Evolutionary conservation across 2,113 vertebrate species (phyloP).

Genomic region (Pachyramphus minor): DNA sequence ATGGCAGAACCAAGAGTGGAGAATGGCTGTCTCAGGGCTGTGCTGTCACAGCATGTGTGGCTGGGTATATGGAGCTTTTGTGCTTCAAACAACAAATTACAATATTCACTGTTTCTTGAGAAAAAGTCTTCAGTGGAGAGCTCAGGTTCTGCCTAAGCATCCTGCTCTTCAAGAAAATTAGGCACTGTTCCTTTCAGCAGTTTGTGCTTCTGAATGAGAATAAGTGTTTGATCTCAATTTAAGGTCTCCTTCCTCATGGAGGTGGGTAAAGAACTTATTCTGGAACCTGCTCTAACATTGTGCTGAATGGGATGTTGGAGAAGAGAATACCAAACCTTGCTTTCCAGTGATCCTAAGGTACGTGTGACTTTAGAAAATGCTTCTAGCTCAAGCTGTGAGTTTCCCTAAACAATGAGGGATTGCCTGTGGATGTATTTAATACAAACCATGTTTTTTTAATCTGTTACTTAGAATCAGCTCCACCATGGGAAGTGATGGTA

Average conservation of each 20-base stretch:
- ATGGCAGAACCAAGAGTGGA: neutral
- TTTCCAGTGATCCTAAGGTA: neutral
- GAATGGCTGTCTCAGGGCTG: neutral
- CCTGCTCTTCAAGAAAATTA: neutral
- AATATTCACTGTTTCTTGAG: neutral
- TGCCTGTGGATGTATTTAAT: neutral
- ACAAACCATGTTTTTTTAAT: neutral
- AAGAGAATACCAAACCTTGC: neutral
- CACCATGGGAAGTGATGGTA: neutral
- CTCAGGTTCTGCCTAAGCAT: neutral
- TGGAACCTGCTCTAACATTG: neutral
- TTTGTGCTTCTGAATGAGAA: neutral
- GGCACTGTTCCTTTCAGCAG: neutral
- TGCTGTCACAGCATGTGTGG: neutral
- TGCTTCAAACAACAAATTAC: neutral
- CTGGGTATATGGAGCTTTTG: neutral
- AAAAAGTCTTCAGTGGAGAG: neutral
- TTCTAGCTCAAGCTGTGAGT: neutral
- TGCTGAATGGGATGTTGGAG: neutral
- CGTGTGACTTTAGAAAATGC: neutral
- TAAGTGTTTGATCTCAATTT: neutral
- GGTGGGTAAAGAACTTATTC: neutral
- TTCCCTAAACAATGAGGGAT: neutral
- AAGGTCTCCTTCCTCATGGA: neutral
- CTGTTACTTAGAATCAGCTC: neutral